Evolutionary conservation across 2,888 invertebrate species (phyloP).

Genomic region (Cosmia pyralina): DNA sequence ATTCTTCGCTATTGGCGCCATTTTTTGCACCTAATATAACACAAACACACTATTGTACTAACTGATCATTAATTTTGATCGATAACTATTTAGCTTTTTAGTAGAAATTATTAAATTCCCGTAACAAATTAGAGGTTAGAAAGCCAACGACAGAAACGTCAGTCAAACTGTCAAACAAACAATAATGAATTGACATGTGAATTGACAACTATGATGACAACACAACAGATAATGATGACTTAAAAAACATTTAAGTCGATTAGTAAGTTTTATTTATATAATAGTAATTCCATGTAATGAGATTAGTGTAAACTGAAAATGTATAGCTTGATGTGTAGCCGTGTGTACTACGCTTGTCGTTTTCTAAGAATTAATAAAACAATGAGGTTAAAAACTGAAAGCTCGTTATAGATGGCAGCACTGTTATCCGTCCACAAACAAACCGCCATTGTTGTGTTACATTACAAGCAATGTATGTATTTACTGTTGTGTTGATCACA

Average conservation of each 20-base stretch:
- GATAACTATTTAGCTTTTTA: neutral
- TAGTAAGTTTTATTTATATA: no score
- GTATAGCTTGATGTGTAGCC: no score
- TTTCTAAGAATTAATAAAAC: no score
- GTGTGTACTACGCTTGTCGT: no score
- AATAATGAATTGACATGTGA: neutral
- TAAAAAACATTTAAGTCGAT: constrained; percentile 13
- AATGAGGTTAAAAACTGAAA: no score
- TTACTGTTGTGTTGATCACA: no score
- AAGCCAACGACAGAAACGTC: constrained; percentile 41
- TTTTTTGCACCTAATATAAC: constrained; percentile 45
- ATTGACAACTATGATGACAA: neutral
- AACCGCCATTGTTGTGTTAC: no score
- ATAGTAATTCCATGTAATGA: no score
- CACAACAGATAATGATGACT: constrained; percentile 1
- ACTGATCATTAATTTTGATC: neutral
- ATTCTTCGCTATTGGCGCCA: constrained; percentile 73
- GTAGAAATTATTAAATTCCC: constrained; percentile 2
- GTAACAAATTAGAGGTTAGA: constrained; percentile 50
- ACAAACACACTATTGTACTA: constrained; percentile 3
- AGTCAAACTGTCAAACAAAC: constrained; percentile 13
- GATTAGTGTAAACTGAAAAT: no score
- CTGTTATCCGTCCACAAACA: no score
- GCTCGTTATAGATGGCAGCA: no score
- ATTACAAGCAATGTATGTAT: no score